Evolutionary conservation across 1,140 invertebrate species (phyloP).

Genomic region (Solen grandis): DNA sequence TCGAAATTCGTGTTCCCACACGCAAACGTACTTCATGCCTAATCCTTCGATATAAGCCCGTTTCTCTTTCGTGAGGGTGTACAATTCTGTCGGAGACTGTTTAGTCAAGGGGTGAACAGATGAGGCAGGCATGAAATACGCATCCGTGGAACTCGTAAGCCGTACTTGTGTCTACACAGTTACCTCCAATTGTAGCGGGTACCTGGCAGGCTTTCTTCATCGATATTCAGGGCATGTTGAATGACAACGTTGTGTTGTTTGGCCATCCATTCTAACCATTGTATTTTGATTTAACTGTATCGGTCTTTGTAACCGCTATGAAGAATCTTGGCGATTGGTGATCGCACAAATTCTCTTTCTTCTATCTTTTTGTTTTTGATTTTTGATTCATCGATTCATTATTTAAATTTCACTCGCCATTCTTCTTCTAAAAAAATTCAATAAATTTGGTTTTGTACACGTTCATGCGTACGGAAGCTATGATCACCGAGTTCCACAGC

Average conservation of each 20-base stretch:
- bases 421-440: slow-evolving; percentile 37
- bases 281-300: neutral
- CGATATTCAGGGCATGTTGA: slow-evolving; percentile 9
- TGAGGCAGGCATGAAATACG: slow-evolving; percentile 6
- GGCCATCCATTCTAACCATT: slow-evolving; percentile 20
- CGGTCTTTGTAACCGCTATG: too few relatives aligned
- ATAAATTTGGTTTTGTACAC: slow-evolving; percentile 52
- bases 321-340: slow-evolving; percentile 34
- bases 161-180: slow-evolving; percentile 29
- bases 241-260: neutral
- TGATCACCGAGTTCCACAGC: slow-evolving; percentile 50
- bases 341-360: slow-evolving; percentile 16
- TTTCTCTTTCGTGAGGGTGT: slow-evolving; percentile 7
- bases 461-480: slow-evolving; percentile 52
- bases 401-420: too few relatives aligned
- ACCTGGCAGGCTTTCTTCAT: neutral
- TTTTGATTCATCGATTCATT: neutral
- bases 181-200: slow-evolving; percentile 17
- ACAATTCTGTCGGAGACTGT: slow-evolving; percentile 15
- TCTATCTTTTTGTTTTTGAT: neutral
- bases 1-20: slow-evolving; percentile 33
- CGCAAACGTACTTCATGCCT: slow-evolving; percentile 32
- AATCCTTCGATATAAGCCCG: neutral
- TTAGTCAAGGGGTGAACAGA: slow-evolving; percentile 21
- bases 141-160: slow-evolving; percentile 13